Base-by-base conservation (phyloP, 2,888 invertebrate genomes). In the Spilosoma lubricipeda region DNA sequence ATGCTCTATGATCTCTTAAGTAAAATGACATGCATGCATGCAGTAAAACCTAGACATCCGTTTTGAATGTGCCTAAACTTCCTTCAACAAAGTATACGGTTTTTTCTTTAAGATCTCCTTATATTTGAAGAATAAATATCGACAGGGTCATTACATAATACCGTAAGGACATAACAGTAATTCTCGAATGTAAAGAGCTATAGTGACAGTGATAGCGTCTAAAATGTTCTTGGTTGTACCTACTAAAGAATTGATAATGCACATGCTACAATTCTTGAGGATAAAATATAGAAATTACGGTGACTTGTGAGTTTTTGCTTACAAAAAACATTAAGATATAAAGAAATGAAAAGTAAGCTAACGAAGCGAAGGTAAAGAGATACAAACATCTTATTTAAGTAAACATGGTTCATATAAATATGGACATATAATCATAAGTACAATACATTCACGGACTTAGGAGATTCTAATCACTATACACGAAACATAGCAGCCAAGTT, bases 21-120 rank as follows among this genome's bases (percentile, higher is more conserved):
- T 42, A 69, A 70, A 76, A 72, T 48, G 18, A 69, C 85, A 78
- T 85, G 86, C 86, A 79, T 7, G 73, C 84, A 79, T 86, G 83
- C 83, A 74, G 66, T 72, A 65, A 66, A 69, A 72, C 69, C 65
- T 72, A 71, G 36, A 15, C 33, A 67, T 63, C 33, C 59, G 30
- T 52, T 59, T 74, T 52, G 30, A 30, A 33, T 42, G 13, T 65
- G 23, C 9, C 36, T 36, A 36, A 65, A 48, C 48, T 48, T 48
- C 48, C 20, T 1, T 3, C 33, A 33, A 9, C 23, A n/a, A n/a
- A 0, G 23, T 56, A 56, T n/a, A 56, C n/a, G n/a, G 52, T 9
- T 56, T 56, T 23, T 56, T 1, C 9, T n/a, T 56, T 11, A 20
- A 52, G 52, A 52, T 8, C 23, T 56, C 20, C 64, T 36, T 30